Evolutionary conservation across 2,888 invertebrate genomes (phyloP), one percentile per base, ranked within the genome.

Genomic region (Hermaeophaga mercurialis): DNA sequence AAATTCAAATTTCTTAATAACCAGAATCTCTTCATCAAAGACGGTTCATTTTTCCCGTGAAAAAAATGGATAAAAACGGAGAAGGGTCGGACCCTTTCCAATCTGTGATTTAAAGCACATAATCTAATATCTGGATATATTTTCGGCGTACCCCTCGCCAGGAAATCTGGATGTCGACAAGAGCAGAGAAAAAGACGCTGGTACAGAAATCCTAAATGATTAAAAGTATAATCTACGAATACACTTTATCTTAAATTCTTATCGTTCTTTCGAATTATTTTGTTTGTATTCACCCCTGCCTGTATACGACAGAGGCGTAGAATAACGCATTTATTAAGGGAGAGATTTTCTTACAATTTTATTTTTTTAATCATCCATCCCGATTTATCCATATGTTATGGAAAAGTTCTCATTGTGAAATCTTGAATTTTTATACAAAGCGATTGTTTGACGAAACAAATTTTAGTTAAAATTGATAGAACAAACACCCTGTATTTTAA

Each of bases 211-310:
- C 70, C 70, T 59, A 68, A 71, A 73, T 73, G 74, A 74, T 74
- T 74, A 73, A 73, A 73, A 72, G 73, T 72, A 72, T 73, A 73
- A 73, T 73, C 75, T 73, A 68, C 69, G 69, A 70, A 72, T 71
- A 72, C 73, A 70, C 69, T 71, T 71, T 66, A 70, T 71, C 69
- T 68, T 61, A 58, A 64, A 66, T 70, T 70, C 68, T 66, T 68
- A 68, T 66, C 65, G 61, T 65, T 65, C 63, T 64, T 66, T 59
- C 58, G 58, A 61, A 61, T 48, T 47, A 50, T 57, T 58, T 52
- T 49, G 58, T 54, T 62, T 56, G 54, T 54, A 56, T 61, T 60
- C 58, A 55, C 58, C 60, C 31, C 48, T 50, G 48, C 31, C 9
- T 9, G 31, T 11, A 11, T 39, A 50, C 18, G 50, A 50, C 50